Conservation (phyloP, 2,888 invertebrate species). For the Nemapogon koenigi region DNA sequence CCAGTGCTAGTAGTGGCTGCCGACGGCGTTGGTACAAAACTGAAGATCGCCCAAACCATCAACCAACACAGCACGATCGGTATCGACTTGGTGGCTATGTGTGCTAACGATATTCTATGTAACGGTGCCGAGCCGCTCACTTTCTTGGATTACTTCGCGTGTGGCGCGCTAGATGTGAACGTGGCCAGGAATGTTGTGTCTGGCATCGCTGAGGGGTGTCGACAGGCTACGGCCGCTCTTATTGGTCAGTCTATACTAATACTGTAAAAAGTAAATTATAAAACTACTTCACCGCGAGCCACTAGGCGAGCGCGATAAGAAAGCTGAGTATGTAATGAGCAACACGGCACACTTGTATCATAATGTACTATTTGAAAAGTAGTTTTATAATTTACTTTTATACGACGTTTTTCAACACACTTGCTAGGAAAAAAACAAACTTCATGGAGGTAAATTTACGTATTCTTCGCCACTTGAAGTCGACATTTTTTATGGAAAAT, state of each 20-base stretch:
- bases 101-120: slow-evolving; percentile 95
- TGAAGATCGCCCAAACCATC: slow-evolving; percentile 86
- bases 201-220: slow-evolving; percentile 86
- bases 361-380: too few relatives aligned
- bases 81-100: slow-evolving; percentile 97
- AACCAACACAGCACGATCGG: slow-evolving; percentile 84
- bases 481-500: too few relatives aligned
- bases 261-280: too few relatives aligned
- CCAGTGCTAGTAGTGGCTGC: slow-evolving; percentile 93
- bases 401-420: too few relatives aligned
- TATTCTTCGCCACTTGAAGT: too few relatives aligned
- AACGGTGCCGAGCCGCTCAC: slow-evolving; percentile 96
- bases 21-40: slow-evolving; percentile 98
- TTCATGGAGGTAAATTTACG: too few relatives aligned
- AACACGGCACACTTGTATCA: too few relatives aligned
- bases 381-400: too few relatives aligned
- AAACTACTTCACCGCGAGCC: too few relatives aligned
- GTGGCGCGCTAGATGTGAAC: slow-evolving; percentile 77
- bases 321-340: too few relatives aligned
- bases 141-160: slow-evolving; percentile 96
- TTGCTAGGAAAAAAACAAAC: too few relatives aligned
- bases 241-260: slow-evolving; percentile 68
- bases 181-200: slow-evolving; percentile 74
- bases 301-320: too few relatives aligned
- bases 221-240: slow-evolving; percentile 81